These are phyloP conservation scores for Brachycybe producta DNA, from an alignment of 2,888 invertebrate genomes.

Conservation along the genomic window DNA sequence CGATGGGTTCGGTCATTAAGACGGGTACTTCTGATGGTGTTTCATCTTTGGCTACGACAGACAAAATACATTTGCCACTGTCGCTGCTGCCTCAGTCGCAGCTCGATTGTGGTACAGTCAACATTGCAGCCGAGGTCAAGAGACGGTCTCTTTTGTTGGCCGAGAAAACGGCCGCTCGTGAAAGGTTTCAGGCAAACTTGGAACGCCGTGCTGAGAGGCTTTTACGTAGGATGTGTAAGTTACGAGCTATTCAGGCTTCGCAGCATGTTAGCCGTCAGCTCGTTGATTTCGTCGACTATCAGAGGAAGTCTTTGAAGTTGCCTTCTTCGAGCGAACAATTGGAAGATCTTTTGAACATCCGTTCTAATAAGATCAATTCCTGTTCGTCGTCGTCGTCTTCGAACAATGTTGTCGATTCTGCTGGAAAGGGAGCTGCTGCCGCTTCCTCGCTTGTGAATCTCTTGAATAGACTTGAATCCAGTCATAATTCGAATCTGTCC, in stretches of 20 bases:
- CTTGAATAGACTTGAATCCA: conserved; percentile 42
- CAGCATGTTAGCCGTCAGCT: conserved; percentile 66
- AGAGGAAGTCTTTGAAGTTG: conserved; percentile 40
- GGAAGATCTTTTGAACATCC: not conserved
- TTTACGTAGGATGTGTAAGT: conserved; percentile 55
- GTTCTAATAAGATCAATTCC: not conserved
- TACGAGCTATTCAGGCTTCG: conserved; percentile 61
- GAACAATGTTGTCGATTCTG: conserved; percentile 8
- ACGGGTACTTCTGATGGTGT: not conserved
- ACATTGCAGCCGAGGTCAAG: too few relatives aligned
- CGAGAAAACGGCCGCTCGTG: conserved; percentile 21
- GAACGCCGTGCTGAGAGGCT: conserved; percentile 59
- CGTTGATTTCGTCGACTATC: conserved; percentile 58
- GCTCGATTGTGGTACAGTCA: too few relatives aligned
- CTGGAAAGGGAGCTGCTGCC: conserved; percentile 7
- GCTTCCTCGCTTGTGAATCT: conserved; percentile 44
- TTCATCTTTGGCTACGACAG: not conserved
- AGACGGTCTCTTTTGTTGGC: too few relatives aligned
- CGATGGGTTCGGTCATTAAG: not conserved
- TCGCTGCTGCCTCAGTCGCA: too few relatives aligned
- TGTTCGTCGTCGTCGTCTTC: conserved; percentile 9
- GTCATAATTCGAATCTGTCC: conserved; percentile 28
- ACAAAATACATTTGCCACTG: not conserved
- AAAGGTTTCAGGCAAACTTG: conserved; percentile 45
- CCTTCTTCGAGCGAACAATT: conserved; percentile 24